Conservation (phyloP, 2,797 vertebrate species). For the Perodicticus potto region DNA sequence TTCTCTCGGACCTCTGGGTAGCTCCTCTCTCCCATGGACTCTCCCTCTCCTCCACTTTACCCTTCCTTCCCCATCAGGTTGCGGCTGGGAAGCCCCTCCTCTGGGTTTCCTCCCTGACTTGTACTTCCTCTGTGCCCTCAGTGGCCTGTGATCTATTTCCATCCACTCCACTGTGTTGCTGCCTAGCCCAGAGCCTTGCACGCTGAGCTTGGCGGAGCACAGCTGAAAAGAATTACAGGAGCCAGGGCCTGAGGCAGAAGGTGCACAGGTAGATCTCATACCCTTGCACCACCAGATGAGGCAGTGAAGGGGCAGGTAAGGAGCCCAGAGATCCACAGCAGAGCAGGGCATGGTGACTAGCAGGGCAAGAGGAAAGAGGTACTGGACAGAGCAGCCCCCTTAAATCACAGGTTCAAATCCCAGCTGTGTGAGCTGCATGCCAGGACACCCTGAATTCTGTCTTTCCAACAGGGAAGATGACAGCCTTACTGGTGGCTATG, state of each 20-base stretch:
- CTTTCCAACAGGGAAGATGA: neutral
- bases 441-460: neutral
- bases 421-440: neutral
- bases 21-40: neutral
- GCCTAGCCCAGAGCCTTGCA: neutral
- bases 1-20: neutral
- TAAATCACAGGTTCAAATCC: neutral
- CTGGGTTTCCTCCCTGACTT: neutral
- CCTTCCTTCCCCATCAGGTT: neutral
- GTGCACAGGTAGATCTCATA: neutral
- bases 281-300: neutral
- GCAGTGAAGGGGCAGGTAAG: neutral
- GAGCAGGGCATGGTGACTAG: rapidly evolving
- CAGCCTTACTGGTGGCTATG: too few species aligned
- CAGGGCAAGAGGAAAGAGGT: neutral
- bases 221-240: neutral
- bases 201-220: neutral
- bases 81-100: neutral
- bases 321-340: neutral
- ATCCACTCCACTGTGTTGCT: neutral
- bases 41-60: neutral
- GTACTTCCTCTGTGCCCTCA: rapidly evolving
- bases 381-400: too few species aligned
- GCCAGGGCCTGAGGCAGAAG: neutral
- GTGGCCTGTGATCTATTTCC: neutral